Percentiles rank a stretch among this genome's conserved stretches.
These are phyloP conservation scores for Rhinogobius similis DNA, from an alignment of 2,113 vertebrate genomes.

Conservation along the genomic window DNA sequence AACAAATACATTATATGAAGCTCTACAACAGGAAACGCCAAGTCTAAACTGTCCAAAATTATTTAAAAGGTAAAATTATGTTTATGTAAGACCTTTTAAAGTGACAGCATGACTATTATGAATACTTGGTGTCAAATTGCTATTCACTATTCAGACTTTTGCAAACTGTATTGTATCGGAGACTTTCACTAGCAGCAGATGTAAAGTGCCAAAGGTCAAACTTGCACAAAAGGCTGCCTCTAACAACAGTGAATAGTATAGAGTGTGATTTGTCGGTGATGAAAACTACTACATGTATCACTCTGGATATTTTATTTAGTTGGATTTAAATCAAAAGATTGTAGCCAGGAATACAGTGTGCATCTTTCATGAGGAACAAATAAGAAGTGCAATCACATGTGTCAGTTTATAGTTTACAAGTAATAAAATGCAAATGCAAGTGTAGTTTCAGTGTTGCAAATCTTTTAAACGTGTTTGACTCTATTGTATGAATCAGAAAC, in stretches of 20 bases:
- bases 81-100: neutral
- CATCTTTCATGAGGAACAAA: too few species aligned
- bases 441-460: conserved; percentile 26
- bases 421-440: neutral
- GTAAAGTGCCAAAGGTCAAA: neutral
- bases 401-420: too few species aligned
- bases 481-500: too few species aligned
- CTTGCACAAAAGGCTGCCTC: neutral
- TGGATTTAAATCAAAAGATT: neutral
- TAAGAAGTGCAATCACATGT: too few species aligned
- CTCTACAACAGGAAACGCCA: neutral
- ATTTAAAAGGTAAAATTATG: neutral
- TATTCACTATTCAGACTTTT: neutral
- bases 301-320: neutral
- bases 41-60: neutral
- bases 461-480: conserved; percentile 13
- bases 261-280: neutral
- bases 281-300: neutral
- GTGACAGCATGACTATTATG: neutral
- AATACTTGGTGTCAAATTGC: neutral
- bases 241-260: conserved; percentile 25
- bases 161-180: neutral
- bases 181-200: neutral
- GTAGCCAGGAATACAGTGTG: neutral
- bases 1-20: neutral